Conservation (phyloP, 2,888 invertebrate species). For the Ferrisia virgata region DNA sequence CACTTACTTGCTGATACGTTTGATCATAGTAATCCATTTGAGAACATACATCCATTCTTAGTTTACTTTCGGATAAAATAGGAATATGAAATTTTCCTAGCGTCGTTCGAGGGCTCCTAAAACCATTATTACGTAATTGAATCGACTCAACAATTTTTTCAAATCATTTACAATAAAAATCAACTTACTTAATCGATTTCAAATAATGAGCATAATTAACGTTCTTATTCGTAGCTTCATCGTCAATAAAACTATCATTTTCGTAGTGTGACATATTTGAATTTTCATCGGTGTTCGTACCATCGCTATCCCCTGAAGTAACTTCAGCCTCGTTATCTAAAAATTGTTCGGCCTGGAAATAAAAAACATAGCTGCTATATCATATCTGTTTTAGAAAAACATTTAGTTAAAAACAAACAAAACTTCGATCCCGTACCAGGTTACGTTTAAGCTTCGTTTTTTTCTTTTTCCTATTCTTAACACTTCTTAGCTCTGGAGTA, state of each 20-base stretch:
- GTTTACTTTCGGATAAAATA: conserved; percentile 21
- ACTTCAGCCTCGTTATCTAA: conserved; percentile 32
- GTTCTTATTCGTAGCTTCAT: not conserved
- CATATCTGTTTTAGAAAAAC: not conserved
- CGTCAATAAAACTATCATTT: conserved; percentile 37
- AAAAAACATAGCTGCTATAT: not conserved
- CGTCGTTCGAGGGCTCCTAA: not conserved
- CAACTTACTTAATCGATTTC: conserved; percentile 31
- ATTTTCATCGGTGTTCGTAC: not conserved
- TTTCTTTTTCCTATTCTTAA: not conserved
- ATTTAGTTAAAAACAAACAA: not conserved
- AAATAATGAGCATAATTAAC: conserved; percentile 18
- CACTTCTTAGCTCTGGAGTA: not conserved
- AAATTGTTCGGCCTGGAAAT: conserved; percentile 16
- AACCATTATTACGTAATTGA: not conserved
- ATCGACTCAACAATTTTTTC: not conserved
- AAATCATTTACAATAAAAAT: not conserved
- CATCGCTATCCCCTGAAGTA: not conserved
- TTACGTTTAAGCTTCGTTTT: not conserved
- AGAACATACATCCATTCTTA: conserved; percentile 27
- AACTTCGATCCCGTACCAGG: not conserved
- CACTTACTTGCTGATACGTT: conserved; percentile 31
- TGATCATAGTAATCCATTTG: conserved; percentile 16
- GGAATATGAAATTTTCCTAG: conserved; percentile 38
- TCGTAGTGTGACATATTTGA: not conserved